Base-by-base conservation (phyloP, 2,888 invertebrate species). In the Seira musarum region DNA sequence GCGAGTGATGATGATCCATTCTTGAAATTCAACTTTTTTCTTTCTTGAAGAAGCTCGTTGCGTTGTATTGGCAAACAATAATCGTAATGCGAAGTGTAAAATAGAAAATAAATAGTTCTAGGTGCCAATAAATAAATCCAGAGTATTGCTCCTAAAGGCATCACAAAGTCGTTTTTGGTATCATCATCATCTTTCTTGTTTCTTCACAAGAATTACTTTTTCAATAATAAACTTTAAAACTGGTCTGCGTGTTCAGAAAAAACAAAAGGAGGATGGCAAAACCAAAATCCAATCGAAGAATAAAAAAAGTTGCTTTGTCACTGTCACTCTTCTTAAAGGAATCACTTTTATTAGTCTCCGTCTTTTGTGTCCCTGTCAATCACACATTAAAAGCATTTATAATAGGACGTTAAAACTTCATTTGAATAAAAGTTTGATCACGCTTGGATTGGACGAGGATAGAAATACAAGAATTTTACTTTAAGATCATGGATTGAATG, bases 11-110 rank as follows among this genome's bases (percentile, higher is more conserved):
- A n/a, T n/a, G 40, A 5, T 8, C 6, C 40, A 40, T 40, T 13
- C 40, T 40, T 40, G 40, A 40, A 40, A n/a, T n/a, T n/a, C n/a
- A n/a, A n/a, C n/a, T 60, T 13, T 67, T 8, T 49, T 49, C 49
- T 24, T 8, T 61, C 17, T 68, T 68, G n/a, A 63, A 21, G 63
- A 71, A 40, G 40, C 6, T 8, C n/a, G n/a, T n/a, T n/a, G n/a
- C 6, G 13, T 40, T 40, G 24, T 21, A 71, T 40, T 68, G 68
- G 68, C 65, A n/a, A 76, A 60, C 69, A 21, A 63, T 76, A 76
- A 76, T 64, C 46, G 75, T 76, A 76, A 63, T 68, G 63, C 63
- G 21, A 76, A 76, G 75, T 76, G 68, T 76, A 69, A 76, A 76
- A 68, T 76, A 76, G 63, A 63, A 68, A 76, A 69, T 76, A 76